Evolutionary conservation across 1,140 invertebrate species (phyloP).

Genomic region (Bombus confusus): DNA sequence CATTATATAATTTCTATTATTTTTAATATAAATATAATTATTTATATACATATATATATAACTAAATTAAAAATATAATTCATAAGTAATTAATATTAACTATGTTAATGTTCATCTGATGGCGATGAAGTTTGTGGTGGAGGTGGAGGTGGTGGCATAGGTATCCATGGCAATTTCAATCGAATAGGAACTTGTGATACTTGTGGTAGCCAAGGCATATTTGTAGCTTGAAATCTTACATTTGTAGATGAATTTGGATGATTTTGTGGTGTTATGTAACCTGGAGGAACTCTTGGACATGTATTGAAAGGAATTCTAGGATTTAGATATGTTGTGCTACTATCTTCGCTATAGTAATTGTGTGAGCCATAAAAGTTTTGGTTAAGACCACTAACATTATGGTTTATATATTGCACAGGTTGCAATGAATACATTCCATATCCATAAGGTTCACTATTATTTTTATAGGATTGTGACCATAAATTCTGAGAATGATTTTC

Average conservation of each 20-base stretch:
- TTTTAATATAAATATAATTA: conserved; percentile 21
- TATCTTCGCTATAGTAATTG: conserved; percentile 20
- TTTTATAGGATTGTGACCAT: conserved; percentile 36
- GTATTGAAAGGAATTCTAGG: conserved; percentile 15
- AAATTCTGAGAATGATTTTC: conserved; percentile 10
- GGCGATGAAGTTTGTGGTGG: conserved; percentile 48
- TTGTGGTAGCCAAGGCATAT: conserved; percentile 49
- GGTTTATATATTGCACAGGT: conserved; percentile 14
- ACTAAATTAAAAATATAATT: not conserved
- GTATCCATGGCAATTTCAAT: conserved; percentile 32
- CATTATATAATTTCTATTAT: not conserved
- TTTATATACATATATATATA: conserved; percentile 21
- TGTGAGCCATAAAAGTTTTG: conserved; percentile 30
- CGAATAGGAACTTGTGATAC: conserved; percentile 11
- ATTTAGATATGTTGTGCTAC: not conserved
- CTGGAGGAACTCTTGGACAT: not conserved
- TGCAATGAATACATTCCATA: conserved; percentile 5
- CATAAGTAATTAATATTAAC: conserved; percentile 3
- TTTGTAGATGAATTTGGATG: conserved; percentile 14
- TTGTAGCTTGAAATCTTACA: conserved; percentile 25
- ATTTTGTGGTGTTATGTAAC: conserved; percentile 3
- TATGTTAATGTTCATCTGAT: conserved; percentile 15
- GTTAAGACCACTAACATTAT: conserved; percentile 19
- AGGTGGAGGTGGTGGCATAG: conserved; percentile 59
- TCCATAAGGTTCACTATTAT: not conserved